Evolutionary conservation across 2,797 vertebrate genomes (phyloP).

Genomic region (Anolis apletophallus): DNA sequence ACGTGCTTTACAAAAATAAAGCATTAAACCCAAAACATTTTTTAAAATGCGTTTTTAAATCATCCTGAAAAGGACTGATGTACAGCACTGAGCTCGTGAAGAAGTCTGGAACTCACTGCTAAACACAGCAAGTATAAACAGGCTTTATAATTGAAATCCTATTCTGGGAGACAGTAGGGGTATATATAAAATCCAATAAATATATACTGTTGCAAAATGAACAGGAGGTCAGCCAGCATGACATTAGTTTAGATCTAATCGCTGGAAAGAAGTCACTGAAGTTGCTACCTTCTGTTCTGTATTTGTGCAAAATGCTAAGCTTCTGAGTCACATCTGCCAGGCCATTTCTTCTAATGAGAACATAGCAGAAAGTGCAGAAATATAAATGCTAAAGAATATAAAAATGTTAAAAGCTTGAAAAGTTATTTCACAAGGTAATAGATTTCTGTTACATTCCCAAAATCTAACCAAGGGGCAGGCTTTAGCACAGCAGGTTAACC

Average conservation of each 20-base stretch:
- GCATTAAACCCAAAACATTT: not conserved
- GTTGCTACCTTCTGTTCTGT: not conserved
- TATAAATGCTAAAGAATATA: not conserved
- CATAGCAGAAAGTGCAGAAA: not conserved
- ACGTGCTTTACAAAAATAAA: not conserved
- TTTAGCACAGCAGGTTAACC: too few species aligned
- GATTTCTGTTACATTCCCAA: not conserved
- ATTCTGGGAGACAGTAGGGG: too few species aligned
- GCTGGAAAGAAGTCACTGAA: not conserved
- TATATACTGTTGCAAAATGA: not conserved
- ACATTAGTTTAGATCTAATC: not conserved
- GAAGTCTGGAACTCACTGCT: not conserved
- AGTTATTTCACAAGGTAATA: not conserved
- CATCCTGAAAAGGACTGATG: not conserved
- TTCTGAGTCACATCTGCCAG: not conserved
- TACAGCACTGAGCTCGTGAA: not conserved
- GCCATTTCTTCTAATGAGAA: not conserved
- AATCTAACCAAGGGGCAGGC: not conserved
- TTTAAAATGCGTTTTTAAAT: not conserved
- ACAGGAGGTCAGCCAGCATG: not conserved
- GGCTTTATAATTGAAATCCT: not conserved
- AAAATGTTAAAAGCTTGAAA: not conserved
- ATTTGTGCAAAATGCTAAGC: not conserved
- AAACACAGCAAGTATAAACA: not conserved
- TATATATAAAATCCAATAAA: too few species aligned